These are phyloP conservation scores for Rallus limicola DNA, from an alignment of 2,113 vertebrate genomes.

Conservation along the genomic window DNA sequence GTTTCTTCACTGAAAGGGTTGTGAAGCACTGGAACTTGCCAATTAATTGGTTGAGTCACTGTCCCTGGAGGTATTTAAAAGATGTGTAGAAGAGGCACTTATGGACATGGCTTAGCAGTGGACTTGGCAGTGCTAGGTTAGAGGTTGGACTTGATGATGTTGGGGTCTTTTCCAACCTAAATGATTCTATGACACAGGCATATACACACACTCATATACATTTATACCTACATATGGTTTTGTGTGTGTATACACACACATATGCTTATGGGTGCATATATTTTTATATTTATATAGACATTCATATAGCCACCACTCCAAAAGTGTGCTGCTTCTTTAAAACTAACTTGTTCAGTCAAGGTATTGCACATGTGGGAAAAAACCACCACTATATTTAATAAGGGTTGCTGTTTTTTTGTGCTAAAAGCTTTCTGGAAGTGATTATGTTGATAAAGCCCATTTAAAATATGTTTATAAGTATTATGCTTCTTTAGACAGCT, in stretches of 20 bases:
- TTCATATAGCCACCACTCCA: not conserved
- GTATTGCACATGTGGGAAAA: not conserved
- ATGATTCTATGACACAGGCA: too few relatives aligned
- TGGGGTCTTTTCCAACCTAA: too few relatives aligned
- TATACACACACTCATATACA: not conserved
- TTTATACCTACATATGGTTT: not conserved
- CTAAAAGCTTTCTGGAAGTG: not conserved
- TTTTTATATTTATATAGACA: not conserved
- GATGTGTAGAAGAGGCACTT: too few relatives aligned
- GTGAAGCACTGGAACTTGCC: too few relatives aligned
- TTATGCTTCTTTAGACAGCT: not conserved
- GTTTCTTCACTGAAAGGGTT: too few relatives aligned
- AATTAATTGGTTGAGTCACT: too few relatives aligned
- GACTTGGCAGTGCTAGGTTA: too few relatives aligned
- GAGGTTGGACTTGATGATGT: too few relatives aligned
- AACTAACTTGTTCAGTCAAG: not conserved
- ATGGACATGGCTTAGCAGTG: too few relatives aligned
- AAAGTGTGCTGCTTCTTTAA: not conserved
- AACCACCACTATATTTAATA: not conserved
- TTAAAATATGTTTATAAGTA: not conserved
- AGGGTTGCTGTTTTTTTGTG: not conserved
- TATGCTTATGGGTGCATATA: too few relatives aligned
- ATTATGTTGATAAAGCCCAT: not conserved
- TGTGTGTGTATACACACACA: accelerated
- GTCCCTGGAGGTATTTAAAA: too few relatives aligned